Evolutionary conservation across 2,113 vertebrate species (phyloP).

Genomic region (Cephalopterus ornatus): DNA sequence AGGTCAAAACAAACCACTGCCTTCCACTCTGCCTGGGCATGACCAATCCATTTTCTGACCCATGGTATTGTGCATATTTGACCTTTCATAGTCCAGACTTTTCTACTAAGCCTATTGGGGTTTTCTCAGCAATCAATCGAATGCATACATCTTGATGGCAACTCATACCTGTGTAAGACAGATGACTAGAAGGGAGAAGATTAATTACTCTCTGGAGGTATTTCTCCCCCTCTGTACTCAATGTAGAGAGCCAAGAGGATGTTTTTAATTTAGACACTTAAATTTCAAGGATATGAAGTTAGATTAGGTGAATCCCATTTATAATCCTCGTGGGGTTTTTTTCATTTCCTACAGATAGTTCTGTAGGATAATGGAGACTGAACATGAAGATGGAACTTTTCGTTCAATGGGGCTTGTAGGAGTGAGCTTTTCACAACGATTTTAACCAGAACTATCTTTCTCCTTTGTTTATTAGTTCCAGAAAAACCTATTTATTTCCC

Average conservation of each 20-base stretch:
- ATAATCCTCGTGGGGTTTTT: neutral
- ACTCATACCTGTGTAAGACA: neutral
- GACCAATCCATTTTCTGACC: neutral
- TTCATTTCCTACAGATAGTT: neutral
- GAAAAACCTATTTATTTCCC: neutral
- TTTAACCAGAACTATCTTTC: neutral
- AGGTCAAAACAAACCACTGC: neutral
- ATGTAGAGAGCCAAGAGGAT: neutral
- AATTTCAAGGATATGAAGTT: neutral
- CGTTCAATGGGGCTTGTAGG: neutral
- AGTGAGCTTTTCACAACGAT: neutral
- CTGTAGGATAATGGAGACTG: neutral
- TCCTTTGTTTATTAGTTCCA: neutral
- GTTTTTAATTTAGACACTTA: neutral
- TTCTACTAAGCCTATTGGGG: neutral
- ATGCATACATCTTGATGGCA: neutral
- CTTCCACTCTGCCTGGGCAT: neutral
- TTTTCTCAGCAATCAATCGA: neutral
- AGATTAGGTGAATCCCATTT: neutral
- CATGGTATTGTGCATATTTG: neutral
- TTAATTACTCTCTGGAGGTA: neutral
- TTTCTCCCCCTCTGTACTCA: neutral
- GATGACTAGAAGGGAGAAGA: neutral
- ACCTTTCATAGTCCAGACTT: neutral
- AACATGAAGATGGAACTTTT: neutral